Evolutionary conservation across 2,888 invertebrate genomes (phyloP), one percentile per base, ranked within the genome.

Genomic region (Hecatera dysodea): DNA sequence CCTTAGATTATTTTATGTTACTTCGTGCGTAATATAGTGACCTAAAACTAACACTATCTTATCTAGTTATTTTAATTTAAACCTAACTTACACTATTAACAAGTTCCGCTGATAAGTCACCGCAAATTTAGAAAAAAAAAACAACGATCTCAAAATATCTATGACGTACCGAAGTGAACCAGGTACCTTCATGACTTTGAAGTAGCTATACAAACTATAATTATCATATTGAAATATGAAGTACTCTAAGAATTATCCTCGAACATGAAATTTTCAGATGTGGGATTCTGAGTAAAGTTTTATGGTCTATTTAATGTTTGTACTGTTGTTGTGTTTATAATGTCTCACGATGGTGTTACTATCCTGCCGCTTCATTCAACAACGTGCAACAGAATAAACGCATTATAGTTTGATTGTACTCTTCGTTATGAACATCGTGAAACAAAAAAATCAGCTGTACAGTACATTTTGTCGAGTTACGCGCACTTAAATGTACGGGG

Each of bases 161-260:
- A 19, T 15, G 1, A 17, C 3, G 27, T 11, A n/a, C 12, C 17
- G 12, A 1, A 36, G 46, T 8, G 27, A 42, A 29, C 59, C 61
- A 79, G 80, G 39, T 66, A 67, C 46, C 55, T 77, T 67, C 61
- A 65, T 57, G 53, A 55, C 29, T 46, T 29, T 17, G 67, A 79
- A 79, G 77, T 81, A 81, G 71, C 65, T 59, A 46, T 67, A 64
- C 48, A 63, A 36, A 17, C 17, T 73, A 65, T 19, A 5, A 46
- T 61, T n/a, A 22, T 27, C 2, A 44, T 42, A 22, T 24, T 22
- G 11, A 53, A 52, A 57, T 44, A 50, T 6, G 29, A 17, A 36
- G 17, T n/a, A 36, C 50, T 71, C 2, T 39, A n/a, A 29, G 11
- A 46, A n/a, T 0, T 29, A 29, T 24, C 6, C n/a, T 33, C 7